phyloP scores from a whole-genome alignment of 2,888 invertebrate species.

The Zelleria hepariella region DNA sequence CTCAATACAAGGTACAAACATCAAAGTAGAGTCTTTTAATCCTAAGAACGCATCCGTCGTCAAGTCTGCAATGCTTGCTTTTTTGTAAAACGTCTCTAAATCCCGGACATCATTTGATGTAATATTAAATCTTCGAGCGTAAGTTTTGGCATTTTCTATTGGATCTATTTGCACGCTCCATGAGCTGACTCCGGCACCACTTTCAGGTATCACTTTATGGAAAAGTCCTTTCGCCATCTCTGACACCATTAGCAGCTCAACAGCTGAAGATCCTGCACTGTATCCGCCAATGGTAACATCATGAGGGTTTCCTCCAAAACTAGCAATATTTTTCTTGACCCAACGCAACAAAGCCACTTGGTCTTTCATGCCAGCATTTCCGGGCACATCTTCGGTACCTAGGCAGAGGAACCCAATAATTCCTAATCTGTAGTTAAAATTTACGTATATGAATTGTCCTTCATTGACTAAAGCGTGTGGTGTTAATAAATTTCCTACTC shows the following conservation, averaged over 20 bases:
- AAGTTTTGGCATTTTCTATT: slow-evolving; percentile 30
- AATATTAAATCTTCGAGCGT: slow-evolving; percentile 26
- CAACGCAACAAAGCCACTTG: slow-evolving; percentile 38
- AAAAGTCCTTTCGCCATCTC: slow-evolving; percentile 32
- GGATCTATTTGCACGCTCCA: slow-evolving; percentile 35
- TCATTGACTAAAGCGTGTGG: slow-evolving; percentile 12
- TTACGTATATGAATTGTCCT: slow-evolving; percentile 17
- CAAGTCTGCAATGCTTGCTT: slow-evolving; percentile 22
- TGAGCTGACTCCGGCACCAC: slow-evolving; percentile 26
- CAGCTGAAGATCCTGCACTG: slow-evolving; percentile 39
- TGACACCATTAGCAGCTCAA: slow-evolving; percentile 38
- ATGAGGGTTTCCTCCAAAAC: slow-evolving; percentile 42
- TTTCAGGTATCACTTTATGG: slow-evolving; percentile 37
- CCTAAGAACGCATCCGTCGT: slow-evolving; percentile 10
- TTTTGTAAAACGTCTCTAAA: slow-evolving; percentile 35
- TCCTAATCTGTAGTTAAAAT: slow-evolving; percentile 24
- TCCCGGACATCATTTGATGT: slow-evolving; percentile 25
- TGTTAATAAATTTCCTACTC: slow-evolving; percentile 12
- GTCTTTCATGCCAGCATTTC: slow-evolving; percentile 48
- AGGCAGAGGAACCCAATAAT: slow-evolving; percentile 30
- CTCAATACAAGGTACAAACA: slow-evolving; percentile 8
- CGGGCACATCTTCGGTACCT: slow-evolving; percentile 28
- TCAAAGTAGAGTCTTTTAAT: slow-evolving; percentile 8
- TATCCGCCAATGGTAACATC: slow-evolving; percentile 39
- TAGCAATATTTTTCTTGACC: slow-evolving; percentile 38